Evolutionary conservation across 1,140 invertebrate species (phyloP), one percentile per base, ranked within the genome.

Genomic region (Zaprionus vittiger): DNA sequence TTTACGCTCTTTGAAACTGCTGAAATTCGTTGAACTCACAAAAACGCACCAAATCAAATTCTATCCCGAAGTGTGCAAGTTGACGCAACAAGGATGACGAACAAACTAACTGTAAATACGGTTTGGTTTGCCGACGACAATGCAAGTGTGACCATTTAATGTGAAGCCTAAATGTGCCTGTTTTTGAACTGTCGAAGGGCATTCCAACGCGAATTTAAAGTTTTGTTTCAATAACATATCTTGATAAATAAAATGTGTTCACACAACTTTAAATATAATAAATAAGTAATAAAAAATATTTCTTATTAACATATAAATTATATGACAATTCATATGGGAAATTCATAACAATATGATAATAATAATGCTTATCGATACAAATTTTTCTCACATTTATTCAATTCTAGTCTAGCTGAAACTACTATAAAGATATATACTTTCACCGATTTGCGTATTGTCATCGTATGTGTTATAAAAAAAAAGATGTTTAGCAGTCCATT

Each of bases 41-140:
- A 22, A 41, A 41, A 59, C n/a, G 31, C 49, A 75, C n/a, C 38
- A 38, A 62, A 63, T 14, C 20, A 6, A 14, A 24, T 17, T 57
- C 12, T 2, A 20, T 28, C 22, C 38, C 9, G 41, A 28, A 22
- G n/a, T 20, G 11, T 28, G 12, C 59, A 47, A 34, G 22, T 54
- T 66, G 52, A 73, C 74, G 70, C 70, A 63, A 47, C 47, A 17
- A 77, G 38, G 38, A 67, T 61, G 49, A 67, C 63, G 34, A 77
- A 38, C 49, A 41, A 66, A 77, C 74, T 77, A 77, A 77, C 63
- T 57, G 70, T 73, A 61, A 71, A 63, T 75, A 59, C 72, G 31
- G 73, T 24, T 22, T 56, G 22, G 20, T 41, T 56, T 28, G 41
- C 15, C 63, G 57, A 26, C 5, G 26, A 5, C n/a, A 26, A n/a